A percentile compares a stretch with the other conserved stretches of the same genome.
Conservation (phyloP, 2,113 vertebrate genomes). For the Pachycephala philippinensis region DNA sequence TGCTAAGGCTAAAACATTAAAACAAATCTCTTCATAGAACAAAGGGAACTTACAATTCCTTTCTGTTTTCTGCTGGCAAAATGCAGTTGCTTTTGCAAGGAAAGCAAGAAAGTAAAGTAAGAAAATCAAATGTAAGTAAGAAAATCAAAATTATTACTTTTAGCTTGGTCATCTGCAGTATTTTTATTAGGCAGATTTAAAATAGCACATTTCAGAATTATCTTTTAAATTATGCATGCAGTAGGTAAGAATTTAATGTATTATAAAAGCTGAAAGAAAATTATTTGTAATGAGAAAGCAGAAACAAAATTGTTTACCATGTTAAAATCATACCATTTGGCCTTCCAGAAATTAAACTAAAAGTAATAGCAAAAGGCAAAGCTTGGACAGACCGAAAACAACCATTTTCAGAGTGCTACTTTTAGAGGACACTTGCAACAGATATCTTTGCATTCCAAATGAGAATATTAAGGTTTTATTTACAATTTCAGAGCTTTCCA, state of each 20-base stretch:
- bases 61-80: background rate
- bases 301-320: background rate
- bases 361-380: background rate
- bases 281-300: background rate
- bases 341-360: background rate
- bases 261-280: background rate
- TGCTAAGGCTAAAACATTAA: background rate
- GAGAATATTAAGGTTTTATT: constrained; percentile 17
- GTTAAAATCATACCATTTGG: constrained; percentile 9
- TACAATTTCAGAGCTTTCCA: background rate
- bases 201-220: background rate
- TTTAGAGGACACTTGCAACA: background rate
- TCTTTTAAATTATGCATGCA: background rate
- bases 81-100: background rate
- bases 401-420: background rate
- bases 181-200: background rate
- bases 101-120: background rate
- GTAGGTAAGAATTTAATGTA: background rate
- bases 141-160: background rate
- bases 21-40: background rate
- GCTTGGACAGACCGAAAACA: background rate
- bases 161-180: background rate
- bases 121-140: background rate
- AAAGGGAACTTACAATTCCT: background rate
- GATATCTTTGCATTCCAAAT: background rate